Evolutionary conservation across 1,140 invertebrate species (phyloP), one percentile per base, ranked within the genome.

Genomic region (Drosophila cardini): DNA sequence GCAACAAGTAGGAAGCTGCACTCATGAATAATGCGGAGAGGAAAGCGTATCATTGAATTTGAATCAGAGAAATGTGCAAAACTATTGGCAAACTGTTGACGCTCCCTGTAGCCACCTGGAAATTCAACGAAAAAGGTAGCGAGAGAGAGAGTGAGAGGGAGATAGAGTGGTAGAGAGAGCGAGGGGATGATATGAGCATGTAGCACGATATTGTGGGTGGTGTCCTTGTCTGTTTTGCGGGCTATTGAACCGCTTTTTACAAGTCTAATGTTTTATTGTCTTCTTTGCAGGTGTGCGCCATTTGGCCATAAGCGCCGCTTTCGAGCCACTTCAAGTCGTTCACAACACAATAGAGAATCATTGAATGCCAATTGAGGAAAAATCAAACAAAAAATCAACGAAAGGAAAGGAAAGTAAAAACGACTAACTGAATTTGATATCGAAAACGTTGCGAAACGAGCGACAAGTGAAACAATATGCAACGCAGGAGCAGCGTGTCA

Each of bases 1-100:
- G 83, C 83, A 87, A 87, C 83, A 87, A 87, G 83, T 87, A 80
- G 83, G 45, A 84, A 74, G 71, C 83, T 73, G 72, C 72, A 83
- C 58, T 80, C 80, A 87, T 87, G 83, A 81, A 86, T 86, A 89
- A 86, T 76, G 64, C 63, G 67, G 45, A 65, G 65, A 58, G 57
- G 63, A 79, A 76, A 64, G 58, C 52, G 56, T 69, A 70, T 70
- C 60, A 13, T 21, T 42, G 42, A 62, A 61, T 65, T 76, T 48
- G 45, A 50, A 62, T 50, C 30, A 48, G 72, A 83, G 77, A 86
- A 87, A 80, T 89, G 80, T 75, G 85, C 76, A 69, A 80, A 87
- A 87, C 85, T 89, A 89, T 80, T 87, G 83, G 79, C 71, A 72
- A 76, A 76, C 72, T 72, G 73, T 76, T 42, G 42, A 50, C 32